These are phyloP conservation scores for Progne subis DNA, from an alignment of 2,113 vertebrate species.

Conservation along the genomic window DNA sequence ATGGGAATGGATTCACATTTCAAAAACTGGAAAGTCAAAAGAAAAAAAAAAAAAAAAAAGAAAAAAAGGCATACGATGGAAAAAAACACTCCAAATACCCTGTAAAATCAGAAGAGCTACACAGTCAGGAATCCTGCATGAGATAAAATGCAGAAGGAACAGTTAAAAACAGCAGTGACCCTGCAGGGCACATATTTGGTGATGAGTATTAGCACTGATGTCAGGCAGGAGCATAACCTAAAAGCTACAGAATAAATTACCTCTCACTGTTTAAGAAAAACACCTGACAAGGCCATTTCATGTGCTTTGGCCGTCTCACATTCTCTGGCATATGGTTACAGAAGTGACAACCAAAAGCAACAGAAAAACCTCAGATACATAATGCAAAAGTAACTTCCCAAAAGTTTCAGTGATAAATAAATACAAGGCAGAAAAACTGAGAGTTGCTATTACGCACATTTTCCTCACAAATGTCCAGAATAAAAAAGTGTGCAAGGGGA, in stretches of 20 bases:
- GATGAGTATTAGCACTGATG: not conserved
- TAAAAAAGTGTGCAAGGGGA: not conserved
- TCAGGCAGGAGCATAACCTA: not conserved
- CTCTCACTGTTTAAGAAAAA: not conserved
- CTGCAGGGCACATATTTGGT: not conserved
- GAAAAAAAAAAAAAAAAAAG: not conserved
- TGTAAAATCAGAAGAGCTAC: not conserved
- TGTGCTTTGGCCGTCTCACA: not conserved
- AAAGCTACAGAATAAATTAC: not conserved
- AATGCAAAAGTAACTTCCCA: not conserved
- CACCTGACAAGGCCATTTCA: not conserved
- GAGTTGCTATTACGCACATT: not conserved
- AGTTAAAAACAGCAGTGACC: not conserved
- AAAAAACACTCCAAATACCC: not conserved
- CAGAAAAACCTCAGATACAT: not conserved
- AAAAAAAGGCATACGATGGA: not conserved
- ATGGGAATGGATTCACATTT: not conserved
- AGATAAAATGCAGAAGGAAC: not conserved
- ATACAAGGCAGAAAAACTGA: not conserved
- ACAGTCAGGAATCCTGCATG: not conserved
- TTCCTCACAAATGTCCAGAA: not conserved
- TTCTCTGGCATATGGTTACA: not conserved
- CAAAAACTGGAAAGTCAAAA: not conserved
- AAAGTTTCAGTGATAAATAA: not conserved
- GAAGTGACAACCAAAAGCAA: not conserved